These are phyloP conservation scores for Camelus bactrianus DNA, from an alignment of 2,113 vertebrate genomes.

Conservation along the genomic window DNA sequence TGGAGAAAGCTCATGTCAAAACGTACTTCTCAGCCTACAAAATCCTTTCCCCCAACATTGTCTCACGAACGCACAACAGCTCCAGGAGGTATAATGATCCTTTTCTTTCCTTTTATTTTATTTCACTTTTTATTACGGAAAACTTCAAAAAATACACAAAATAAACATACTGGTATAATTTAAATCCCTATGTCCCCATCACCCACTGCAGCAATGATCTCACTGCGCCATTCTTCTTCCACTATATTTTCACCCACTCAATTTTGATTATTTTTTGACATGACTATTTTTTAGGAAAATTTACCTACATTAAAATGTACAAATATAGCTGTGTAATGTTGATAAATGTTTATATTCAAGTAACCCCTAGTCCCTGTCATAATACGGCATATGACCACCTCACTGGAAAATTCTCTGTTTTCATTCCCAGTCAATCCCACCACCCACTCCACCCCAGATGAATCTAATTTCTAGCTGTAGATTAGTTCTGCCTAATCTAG, in stretches of 20 bases:
- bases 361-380: background rate
- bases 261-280: constrained; percentile 40
- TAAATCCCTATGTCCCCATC: background rate
- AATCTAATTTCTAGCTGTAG: background rate
- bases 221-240: background rate
- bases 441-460: background rate
- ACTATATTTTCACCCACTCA: background rate
- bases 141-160: constrained; percentile 43
- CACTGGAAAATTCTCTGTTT: background rate
- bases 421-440: background rate
- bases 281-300: constrained; percentile 16
- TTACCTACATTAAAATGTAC: constrained; percentile 9
- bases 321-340: constrained; percentile 7
- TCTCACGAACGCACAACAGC: background rate
- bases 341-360: constrained; percentile 37
- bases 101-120: constrained; percentile 51
- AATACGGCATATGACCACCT: background rate
- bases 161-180: constrained; percentile 22
- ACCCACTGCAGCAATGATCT: background rate
- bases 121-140: constrained; percentile 60
- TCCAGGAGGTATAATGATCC: constrained; percentile 2
- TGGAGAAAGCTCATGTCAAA: background rate
- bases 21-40: background rate
- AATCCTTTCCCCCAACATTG: background rate
- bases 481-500: background rate